Conservation (phyloP, 2,888 invertebrate species). For the Ditula angustiorana region DNA sequence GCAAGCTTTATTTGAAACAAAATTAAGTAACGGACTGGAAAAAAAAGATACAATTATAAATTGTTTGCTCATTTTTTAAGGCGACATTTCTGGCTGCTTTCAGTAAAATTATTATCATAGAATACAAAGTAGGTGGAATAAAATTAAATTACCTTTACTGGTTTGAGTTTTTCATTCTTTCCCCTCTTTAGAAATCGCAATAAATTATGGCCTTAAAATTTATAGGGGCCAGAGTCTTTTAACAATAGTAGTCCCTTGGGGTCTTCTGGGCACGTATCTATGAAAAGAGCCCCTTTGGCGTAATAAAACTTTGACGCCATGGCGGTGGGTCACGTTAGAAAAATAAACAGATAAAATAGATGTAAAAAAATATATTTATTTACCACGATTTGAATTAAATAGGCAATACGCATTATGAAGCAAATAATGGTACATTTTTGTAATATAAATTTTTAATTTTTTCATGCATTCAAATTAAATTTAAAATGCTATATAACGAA, state of each 20-base stretch:
- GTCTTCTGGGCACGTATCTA: neutral
- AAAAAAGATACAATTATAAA: neutral
- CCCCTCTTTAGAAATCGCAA: constrained; percentile 10
- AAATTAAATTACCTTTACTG: constrained; percentile 14
- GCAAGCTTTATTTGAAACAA: no score
- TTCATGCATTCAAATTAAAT: no score
- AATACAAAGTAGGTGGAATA: constrained; percentile 16
- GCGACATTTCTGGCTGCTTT: neutral
- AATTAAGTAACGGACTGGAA: neutral
- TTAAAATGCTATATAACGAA: no score
- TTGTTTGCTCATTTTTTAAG: neutral
- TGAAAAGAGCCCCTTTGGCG: neutral
- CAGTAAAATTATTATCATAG: neutral
- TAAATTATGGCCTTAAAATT: constrained; percentile 13
- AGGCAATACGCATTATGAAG: no score
- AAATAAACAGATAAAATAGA: no score
- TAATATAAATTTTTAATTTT: no score
- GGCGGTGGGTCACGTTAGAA: neutral
- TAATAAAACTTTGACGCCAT: neutral
- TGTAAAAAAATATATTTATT: no score
- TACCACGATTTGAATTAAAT: no score
- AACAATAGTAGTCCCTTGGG: neutral
- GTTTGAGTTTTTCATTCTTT: constrained; percentile 6
- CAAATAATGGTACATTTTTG: no score
- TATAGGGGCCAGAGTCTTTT: neutral